Percentiles rank a stretch among this genome's conserved stretches.
These are phyloP conservation scores for Tachystola acroxantha DNA, from an alignment of 2,888 invertebrate genomes.

Conservation along the genomic window DNA sequence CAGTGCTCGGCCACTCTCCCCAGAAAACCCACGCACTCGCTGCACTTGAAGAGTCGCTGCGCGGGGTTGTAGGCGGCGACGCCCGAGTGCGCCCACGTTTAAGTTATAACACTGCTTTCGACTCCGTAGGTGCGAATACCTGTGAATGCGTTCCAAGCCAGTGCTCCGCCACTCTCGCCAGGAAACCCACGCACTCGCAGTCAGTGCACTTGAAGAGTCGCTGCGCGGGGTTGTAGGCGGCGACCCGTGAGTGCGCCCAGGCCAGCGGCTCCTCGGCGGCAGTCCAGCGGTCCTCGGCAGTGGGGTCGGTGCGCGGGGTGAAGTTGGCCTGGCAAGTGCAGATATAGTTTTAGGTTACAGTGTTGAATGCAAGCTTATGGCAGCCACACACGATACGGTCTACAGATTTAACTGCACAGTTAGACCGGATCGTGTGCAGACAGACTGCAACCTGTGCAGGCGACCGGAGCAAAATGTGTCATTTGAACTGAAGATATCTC, in stretches of 20 bases:
- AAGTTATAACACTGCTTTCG: too few relatives aligned
- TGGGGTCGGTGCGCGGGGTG: slow-evolving; percentile 68
- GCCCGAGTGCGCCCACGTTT: slow-evolving; percentile 88
- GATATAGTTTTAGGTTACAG: too few relatives aligned
- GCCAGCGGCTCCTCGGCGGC: slow-evolving; percentile 83
- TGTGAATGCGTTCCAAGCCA: slow-evolving; percentile 83
- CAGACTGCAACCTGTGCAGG: too few relatives aligned
- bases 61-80: slow-evolving; percentile 88
- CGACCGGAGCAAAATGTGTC: too few relatives aligned
- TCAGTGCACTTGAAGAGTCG: slow-evolving; percentile 86
- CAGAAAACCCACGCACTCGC: slow-evolving; percentile 86
- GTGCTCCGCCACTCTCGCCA: slow-evolving; percentile 86
- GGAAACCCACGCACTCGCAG: slow-evolving; percentile 86
- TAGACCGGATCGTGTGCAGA: too few relatives aligned
- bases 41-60: slow-evolving; percentile 85
- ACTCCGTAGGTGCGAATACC: too few relatives aligned
- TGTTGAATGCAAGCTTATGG: too few relatives aligned
- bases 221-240: slow-evolving; percentile 87
- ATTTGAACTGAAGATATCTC: too few relatives aligned
- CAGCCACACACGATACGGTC: too few relatives aligned
- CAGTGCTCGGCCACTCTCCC: slow-evolving; percentile 87
- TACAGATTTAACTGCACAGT: too few relatives aligned
- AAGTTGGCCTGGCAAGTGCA: slow-evolving; percentile 78
- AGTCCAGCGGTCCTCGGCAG: slow-evolving; percentile 80
- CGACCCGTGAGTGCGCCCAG: slow-evolving; percentile 89